Evolutionary conservation across 2,888 invertebrate genomes (phyloP), one percentile per base, ranked within the genome.

Genomic region (Beris morrisii): DNA sequence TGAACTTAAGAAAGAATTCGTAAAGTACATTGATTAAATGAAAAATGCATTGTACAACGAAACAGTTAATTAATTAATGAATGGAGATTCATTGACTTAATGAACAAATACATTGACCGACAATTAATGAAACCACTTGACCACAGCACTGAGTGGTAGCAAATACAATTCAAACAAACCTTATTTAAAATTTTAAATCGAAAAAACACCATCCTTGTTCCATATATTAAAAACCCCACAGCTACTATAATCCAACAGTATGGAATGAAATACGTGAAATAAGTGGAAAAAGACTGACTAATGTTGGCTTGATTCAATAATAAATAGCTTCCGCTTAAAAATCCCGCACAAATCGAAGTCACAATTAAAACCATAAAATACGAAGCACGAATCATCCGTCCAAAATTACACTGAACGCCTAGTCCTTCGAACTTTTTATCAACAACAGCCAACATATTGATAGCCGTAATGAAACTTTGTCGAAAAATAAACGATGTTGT

Each of bases 351-450:
- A n/a, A n/a, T n/a, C n/a, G n/a, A n/a, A 12, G 79, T 73, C 44
- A 78, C 65, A n/a, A 72, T 69, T 65, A 78, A 75, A 43, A 75
- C 74, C 32, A 74, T 68, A 45, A 76, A 32, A 15, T 77, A 71
- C 11, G 77, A 76, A 59, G 74, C 78, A 1, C 76, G 74, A 22
- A 77, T 75, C 44, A 78, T 77, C 30, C 74, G 72, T 0, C 73
- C 73, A 70, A 79, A 78, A 67, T 79, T 74, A 69, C 78, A 64
- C 58, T 75, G 75, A 63, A 78, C 73, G 63, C 79, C 80, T 59
- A 79, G 68, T 4, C 74, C 66, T 46, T 75, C 75, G 12, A 78
- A 77, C 45, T 76, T 76, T 68, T 77, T 75, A 64, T 78, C 78
- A n/a, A 77, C 76, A 2, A 75, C 69, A 22, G 77, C 72, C 30